Evolutionary conservation across 2,113 vertebrate genomes (phyloP).

Genomic region (Silurus meridionalis): DNA sequence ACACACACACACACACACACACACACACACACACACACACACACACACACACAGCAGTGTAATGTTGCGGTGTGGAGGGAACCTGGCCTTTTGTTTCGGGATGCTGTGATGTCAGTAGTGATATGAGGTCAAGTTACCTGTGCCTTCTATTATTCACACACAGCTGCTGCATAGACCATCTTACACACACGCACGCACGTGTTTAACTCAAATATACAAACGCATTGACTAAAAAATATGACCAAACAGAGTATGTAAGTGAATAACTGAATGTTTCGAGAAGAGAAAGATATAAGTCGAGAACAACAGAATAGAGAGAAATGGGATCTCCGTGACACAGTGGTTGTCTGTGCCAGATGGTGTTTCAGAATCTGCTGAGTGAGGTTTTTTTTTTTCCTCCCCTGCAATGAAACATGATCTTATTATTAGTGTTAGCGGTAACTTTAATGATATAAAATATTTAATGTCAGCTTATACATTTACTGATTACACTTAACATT

Average conservation of each 20-base stretch:
- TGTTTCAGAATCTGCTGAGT: not conserved
- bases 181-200: slow-evolving; percentile 8
- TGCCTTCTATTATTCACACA: slow-evolving; percentile 74
- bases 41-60: slow-evolving; percentile 29
- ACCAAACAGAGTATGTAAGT: not conserved
- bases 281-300: not conserved
- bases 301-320: not conserved
- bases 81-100: slow-evolving; percentile 66
- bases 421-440: not conserved
- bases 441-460: not conserved
- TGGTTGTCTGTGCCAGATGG: not conserved
- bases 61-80: slow-evolving; percentile 59
- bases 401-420: not conserved
- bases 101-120: slow-evolving; percentile 56
- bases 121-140: slow-evolving; percentile 70
- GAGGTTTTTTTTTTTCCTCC: not conserved
- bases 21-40: slow-evolving; percentile 18
- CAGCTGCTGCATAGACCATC: slow-evolving; percentile 61
- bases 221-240: not conserved
- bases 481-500: not conserved
- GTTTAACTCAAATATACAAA: slow-evolving; percentile 18
- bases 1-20: slow-evolving; percentile 11
- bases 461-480: not conserved
- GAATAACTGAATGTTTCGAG: not conserved
- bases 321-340: not conserved